Base-by-base conservation (phyloP, 2,113 vertebrate species). In the Pseudorectes ferrugineus region DNA sequence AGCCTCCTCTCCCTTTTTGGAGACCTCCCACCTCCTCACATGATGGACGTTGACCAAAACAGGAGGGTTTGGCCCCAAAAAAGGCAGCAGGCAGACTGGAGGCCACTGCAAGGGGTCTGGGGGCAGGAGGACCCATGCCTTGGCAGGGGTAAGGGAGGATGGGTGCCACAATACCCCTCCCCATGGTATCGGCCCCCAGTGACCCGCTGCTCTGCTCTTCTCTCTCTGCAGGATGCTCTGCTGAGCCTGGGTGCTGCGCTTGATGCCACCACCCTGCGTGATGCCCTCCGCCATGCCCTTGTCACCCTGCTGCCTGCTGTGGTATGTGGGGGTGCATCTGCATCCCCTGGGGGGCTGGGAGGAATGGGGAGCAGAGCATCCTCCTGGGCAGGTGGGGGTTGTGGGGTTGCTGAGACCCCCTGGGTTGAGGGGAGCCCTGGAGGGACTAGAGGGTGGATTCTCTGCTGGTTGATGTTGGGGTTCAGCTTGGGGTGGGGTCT, bases 181-280 rank as follows among this genome's bases (percentile, higher is more conserved):
- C 18, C 5, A 7, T 9, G 36, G 29, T 12, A 5, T 40, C 1
- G 2, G n/a, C 6, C 36, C 18, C 9, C 28, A 8, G 25, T 31
- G 13, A 89, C 8, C 6, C 55, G 12, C 31, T 45, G 19, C 10
- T 25, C 23, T 57, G 20, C 65, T 57, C 14, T 43, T 84, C 35
- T 49, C 26, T 83, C 91, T 95, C 92, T 97, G 31, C 97, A 99
- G 99, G 98, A 99, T 91, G 98, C 98, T 61, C 95, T 99, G 96
- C 98, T 99, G 97, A 98, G 92, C 93, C 97, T 99, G 78, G 98
- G 98, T 5, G 98, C 98, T 1, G 98, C 97, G 9, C 97, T 99
- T 54, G 98, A 99, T 9, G 51, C 91, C 3, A 49, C 95, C 1
- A 90, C 97, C 26, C 97, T 99, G 83, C 98, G 97, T 49, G 97